Percentiles rank a stretch among this genome's conserved stretches.
phyloP scores from a whole-genome alignment of 2,888 invertebrate species.

The Pseudeuparius sepicola region DNA sequence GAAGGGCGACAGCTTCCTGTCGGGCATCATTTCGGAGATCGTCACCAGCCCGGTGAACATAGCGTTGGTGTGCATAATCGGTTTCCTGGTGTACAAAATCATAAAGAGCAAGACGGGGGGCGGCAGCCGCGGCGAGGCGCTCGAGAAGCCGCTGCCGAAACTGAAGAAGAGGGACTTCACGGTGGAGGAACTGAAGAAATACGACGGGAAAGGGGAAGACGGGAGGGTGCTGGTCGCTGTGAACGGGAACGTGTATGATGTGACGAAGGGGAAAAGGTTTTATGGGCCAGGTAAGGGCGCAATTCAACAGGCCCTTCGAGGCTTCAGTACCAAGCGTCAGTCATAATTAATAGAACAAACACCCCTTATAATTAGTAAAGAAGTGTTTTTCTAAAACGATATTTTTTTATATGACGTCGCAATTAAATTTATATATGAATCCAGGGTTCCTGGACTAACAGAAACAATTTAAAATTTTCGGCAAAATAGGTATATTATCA shows the following conservation, averaged over 20 bases:
- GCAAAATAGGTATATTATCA: too few relatives aligned
- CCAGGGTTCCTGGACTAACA: too few relatives aligned
- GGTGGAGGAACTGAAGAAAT: slow-evolving; percentile 73
- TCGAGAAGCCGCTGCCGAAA: slow-evolving; percentile 53
- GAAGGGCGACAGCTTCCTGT: slow-evolving; percentile 33
- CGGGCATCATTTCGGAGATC: slow-evolving; percentile 48
- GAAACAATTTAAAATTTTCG: too few relatives aligned
- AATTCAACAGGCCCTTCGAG: too few relatives aligned
- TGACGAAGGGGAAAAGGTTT: slow-evolving; percentile 78
- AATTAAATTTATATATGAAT: too few relatives aligned
- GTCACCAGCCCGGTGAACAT: slow-evolving; percentile 63
- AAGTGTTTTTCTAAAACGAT: too few relatives aligned
- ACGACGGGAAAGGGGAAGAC: slow-evolving; percentile 77
- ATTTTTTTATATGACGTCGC: too few relatives aligned
- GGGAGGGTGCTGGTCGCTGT: slow-evolving; percentile 86
- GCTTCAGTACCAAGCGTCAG: too few relatives aligned
- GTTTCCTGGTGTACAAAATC: slow-evolving; percentile 66
- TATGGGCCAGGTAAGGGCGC: slow-evolving; percentile 93
- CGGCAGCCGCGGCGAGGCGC: slow-evolving; percentile 11
- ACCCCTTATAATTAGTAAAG: too few relatives aligned
- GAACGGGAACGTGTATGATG: slow-evolving; percentile 92
- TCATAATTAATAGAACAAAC: too few relatives aligned
- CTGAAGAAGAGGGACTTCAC: slow-evolving; percentile 85
- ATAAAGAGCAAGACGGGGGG: slow-evolving; percentile 44
- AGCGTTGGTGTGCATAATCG: slow-evolving; percentile 56